Evolutionary conservation across 2,797 vertebrate species (phyloP).

Genomic region (Amblyraja radiata): DNA sequence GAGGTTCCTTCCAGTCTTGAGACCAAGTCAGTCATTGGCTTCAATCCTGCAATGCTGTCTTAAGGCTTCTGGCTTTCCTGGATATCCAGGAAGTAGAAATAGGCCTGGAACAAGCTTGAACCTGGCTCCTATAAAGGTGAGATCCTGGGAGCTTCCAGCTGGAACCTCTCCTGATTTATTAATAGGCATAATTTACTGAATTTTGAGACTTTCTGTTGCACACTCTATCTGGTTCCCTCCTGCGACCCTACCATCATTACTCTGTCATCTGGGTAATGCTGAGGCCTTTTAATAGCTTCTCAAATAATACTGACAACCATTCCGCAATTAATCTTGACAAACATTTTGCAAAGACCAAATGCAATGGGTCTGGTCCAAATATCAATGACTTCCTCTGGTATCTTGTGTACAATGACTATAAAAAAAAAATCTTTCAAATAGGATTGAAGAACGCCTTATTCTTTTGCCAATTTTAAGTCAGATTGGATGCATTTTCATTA

Average conservation of each 20-base stretch:
- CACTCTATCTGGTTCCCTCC: conserved; percentile 4
- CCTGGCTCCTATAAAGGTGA: conserved; percentile 21
- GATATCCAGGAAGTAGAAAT: conserved; percentile 21
- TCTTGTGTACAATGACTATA: not conserved
- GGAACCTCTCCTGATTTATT: conserved; percentile 19
- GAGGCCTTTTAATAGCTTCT: not conserved
- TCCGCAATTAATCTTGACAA: not conserved
- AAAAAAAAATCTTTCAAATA: not conserved
- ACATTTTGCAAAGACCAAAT: not conserved
- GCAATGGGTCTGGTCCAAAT: not conserved
- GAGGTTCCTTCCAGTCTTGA: not conserved
- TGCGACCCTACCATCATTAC: conserved; percentile 17
- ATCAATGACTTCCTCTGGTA: not conserved
- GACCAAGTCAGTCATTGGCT: conserved; percentile 20
- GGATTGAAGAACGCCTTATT: not conserved
- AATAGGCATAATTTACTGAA: conserved; percentile 27
- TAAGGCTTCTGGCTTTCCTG: conserved; percentile 10
- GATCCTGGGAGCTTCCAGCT: conserved; percentile 15
- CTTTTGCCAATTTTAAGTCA: not conserved
- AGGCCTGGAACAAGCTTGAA: conserved; percentile 27
- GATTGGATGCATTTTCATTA: not conserved
- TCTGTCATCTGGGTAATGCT: conserved; percentile 5
- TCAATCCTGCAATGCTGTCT: not conserved
- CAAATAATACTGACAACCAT: not conserved
- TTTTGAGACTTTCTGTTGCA: not conserved